Base-by-base conservation (phyloP, 2,113 vertebrate species). In the Podarcis cretensis region DNA sequence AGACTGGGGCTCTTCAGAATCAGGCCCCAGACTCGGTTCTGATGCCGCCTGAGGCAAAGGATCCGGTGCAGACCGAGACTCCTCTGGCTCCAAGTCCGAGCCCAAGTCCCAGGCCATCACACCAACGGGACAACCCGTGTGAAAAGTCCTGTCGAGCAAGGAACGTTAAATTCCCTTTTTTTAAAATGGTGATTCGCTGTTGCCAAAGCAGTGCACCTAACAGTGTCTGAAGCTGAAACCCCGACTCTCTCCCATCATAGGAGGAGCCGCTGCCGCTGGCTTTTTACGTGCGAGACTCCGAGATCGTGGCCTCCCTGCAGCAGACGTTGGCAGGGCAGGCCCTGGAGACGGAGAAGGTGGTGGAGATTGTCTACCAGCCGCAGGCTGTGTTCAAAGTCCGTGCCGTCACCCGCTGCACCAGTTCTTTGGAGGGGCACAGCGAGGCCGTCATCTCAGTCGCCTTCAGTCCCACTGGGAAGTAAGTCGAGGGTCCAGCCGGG, bases 381-480 rank as follows among this genome's bases (percentile, higher is more conserved):
- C 98, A 99, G 96, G 99, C 99, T 0, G 96, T 99, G 95, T 99
- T 99, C 97, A 97, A 96, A 77, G 99, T 99, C 69, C 97, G 98
- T 1, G 99, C 98, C 0, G 98, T 99, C 85, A 98, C 98, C 0
- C 98, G 98, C 83, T 99, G 99, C 89, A 99, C 98, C 93, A 99
- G 98, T 95, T 99, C 98, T 8, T 94, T 99, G 84, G 98, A 99
- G 93, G 99, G 99, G 4, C 99, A 99, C 97, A 98, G 98, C 0
- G 99, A 99, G 86, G 98, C 99, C 0, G 98, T 99, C 92, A 99
- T 99, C 95, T 99, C 99, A 0, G 98, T 98, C 20, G 97, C 99
- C 48, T 99, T 99, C 94, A 99, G 99, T 95, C 99, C 99, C 57
- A 99, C 99, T 0, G 99, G 98, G 94, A 99, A 99, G 99, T 99